These are phyloP conservation scores for Hydrozoanthus tunicans DNA, from an alignment of 64 coral and sea anemone species.

Conservation along the genomic window DNA sequence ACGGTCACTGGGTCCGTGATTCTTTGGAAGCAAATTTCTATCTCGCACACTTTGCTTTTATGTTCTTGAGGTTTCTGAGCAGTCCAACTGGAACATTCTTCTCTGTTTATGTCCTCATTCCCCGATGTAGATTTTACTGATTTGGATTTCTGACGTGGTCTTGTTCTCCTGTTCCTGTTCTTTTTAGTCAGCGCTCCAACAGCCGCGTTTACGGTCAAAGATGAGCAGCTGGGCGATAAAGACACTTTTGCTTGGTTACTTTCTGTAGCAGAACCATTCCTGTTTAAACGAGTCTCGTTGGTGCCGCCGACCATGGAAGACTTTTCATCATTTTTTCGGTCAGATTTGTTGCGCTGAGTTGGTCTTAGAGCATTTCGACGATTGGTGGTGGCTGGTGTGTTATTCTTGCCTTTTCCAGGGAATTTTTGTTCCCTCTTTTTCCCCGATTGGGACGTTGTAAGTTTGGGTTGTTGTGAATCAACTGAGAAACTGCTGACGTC, in stretches of 20 bases:
- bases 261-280: neutral
- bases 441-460: neutral
- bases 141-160: neutral
- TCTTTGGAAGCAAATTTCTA: neutral
- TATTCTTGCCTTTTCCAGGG: neutral
- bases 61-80: neutral
- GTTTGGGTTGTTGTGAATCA: neutral
- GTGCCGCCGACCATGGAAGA: no score
- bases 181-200: neutral
- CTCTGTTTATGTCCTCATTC: neutral
- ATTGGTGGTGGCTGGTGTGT: neutral
- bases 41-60: constrained; percentile 3
- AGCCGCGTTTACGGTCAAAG: neutral
- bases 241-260: neutral
- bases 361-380: neutral
- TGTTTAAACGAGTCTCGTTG: neutral
- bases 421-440: neutral
- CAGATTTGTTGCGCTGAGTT: neutral
- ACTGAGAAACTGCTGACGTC: neutral
- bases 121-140: neutral
- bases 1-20: neutral
- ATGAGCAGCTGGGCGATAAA: neutral
- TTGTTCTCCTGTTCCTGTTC: neutral
- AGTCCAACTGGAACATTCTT: neutral
- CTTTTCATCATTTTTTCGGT: neutral